Base-by-base conservation (phyloP, 2,888 invertebrate species). In the Pterostichus madidus region DNA sequence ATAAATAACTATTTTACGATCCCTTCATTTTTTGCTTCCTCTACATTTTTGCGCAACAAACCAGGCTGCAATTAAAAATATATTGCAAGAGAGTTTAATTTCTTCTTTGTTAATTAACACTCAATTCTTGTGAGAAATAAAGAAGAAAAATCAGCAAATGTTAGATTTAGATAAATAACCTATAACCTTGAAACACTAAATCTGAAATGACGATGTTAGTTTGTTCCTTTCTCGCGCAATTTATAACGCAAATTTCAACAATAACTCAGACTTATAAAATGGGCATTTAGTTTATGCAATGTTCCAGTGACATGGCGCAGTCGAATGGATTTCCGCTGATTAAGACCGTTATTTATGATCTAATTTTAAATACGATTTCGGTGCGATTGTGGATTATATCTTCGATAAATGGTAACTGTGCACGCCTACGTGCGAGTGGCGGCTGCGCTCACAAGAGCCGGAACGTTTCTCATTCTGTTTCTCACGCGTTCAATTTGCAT, bases 321-420 rank as follows among this genome's bases (percentile, higher is more conserved):
- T 39, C 39, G 39, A 39, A 39, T 35, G 39, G 32, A 64, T 64
- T 73, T 73, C 73, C 73, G 46, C 53, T 82, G 76, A 82, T 82
- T 76, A 82, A 82, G 49, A 46, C 75, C 35, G 82, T 82, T 64
- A 82, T 75, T 82, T 82, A 82, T 82, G 61, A 82, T 76, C 75
- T 82, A 82, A 82, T 75, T 76, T 82, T 61, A 82, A 82, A 82
- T 82, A 76, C 76, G 82, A 82, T 82, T 82, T 82, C 76, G 76
- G 82, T 64, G 32, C 32, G 73, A 68, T 71, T 75, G 82, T 82
- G 76, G 82, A 82, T 82, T 82, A 82, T 49, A 71, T 73, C 64
- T 17, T 31, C 73, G 64, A 52, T 80, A 80, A 53, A 81, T 80
- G 59, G n/a, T 73, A 73, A 81, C 80, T 73, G 80, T 73, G 52